A percentile compares a stretch with the other conserved stretches of the same genome.
These are phyloP conservation scores for Acronicta leporina DNA, from an alignment of 2,888 invertebrate genomes.

Conservation along the genomic window DNA sequence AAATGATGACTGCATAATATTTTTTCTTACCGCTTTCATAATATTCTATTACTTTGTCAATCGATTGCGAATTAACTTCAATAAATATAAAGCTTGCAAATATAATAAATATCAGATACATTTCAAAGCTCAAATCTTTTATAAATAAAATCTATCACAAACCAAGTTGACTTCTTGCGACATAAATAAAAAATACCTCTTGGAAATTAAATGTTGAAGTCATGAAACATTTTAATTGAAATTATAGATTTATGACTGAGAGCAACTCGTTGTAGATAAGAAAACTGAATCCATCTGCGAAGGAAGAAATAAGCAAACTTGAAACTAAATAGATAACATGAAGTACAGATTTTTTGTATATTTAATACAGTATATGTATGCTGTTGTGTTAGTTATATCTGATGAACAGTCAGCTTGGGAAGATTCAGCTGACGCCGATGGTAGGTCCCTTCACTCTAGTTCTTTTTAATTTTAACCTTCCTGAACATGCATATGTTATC, in stretches of 20 bases:
- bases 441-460: too few relatives aligned
- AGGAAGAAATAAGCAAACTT: conserved; percentile 1
- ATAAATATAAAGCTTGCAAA: conserved; percentile 4
- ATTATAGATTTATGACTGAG: conserved; percentile 31
- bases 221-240: conserved; percentile 41
- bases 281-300: conserved; percentile 13
- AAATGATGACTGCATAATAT: too few relatives aligned
- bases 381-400: background rate
- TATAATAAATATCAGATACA: conserved; percentile 30
- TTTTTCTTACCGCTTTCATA: conserved; percentile 34
- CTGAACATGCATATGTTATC: too few relatives aligned
- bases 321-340: conserved; percentile 25
- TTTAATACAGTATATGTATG: conserved; percentile 2
- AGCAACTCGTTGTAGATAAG: conserved; percentile 34
- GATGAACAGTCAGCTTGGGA: background rate
- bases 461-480: too few relatives aligned
- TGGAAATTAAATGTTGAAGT: conserved; percentile 13
- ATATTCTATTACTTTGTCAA: conserved; percentile 20
- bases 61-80: background rate
- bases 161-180: background rate
- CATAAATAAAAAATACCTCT: conserved; percentile 10
- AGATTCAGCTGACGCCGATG: background rate
- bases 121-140: conserved; percentile 4
- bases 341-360: conserved; percentile 10
- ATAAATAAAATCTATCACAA: background rate